These are phyloP conservation scores for Actinopyga echinites DNA, from an alignment of 53 echinoderm and acorn worm genomes.

Conservation along the genomic window DNA sequence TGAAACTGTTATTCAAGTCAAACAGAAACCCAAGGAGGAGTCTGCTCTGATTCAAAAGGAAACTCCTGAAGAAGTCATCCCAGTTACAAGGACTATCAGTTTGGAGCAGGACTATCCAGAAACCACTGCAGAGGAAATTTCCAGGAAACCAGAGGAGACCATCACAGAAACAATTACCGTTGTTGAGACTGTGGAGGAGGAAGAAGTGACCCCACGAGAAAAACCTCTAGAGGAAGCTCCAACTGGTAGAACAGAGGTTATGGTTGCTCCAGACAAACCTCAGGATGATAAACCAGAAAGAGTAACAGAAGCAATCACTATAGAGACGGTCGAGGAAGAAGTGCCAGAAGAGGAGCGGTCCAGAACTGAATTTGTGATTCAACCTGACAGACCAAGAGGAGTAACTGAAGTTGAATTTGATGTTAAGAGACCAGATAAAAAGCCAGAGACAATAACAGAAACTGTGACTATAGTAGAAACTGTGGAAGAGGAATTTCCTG, in stretches of 20 bases:
- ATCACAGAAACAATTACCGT: slow-evolving; percentile 21
- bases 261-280: slow-evolving; percentile 34
- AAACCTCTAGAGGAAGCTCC: too few species aligned
- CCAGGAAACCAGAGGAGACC: not conserved
- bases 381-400: slow-evolving; percentile 23
- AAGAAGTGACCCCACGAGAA: not conserved
- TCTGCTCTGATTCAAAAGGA: not conserved
- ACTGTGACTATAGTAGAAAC: slow-evolving; percentile 22
- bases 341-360: slow-evolving; percentile 35
- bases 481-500: slow-evolving; percentile 39
- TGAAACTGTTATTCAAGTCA: not conserved
- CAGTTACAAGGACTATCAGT: not conserved
- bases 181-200: slow-evolving; percentile 5
- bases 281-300: slow-evolving; percentile 23
- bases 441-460: slow-evolving; percentile 13
- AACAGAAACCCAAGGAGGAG: not conserved
- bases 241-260: slow-evolving; percentile 4
- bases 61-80: not conserved
- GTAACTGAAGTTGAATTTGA: slow-evolving; percentile 29
- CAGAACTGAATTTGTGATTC: slow-evolving; percentile 44
- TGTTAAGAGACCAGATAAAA: not conserved
- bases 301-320: not conserved
- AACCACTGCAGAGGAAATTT: not conserved
- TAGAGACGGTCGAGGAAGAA: too few species aligned
- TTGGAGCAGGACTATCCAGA: not conserved